phyloP scores from a whole-genome alignment of 1,140 invertebrate genomes.

The Dreissena polymorpha region DNA sequence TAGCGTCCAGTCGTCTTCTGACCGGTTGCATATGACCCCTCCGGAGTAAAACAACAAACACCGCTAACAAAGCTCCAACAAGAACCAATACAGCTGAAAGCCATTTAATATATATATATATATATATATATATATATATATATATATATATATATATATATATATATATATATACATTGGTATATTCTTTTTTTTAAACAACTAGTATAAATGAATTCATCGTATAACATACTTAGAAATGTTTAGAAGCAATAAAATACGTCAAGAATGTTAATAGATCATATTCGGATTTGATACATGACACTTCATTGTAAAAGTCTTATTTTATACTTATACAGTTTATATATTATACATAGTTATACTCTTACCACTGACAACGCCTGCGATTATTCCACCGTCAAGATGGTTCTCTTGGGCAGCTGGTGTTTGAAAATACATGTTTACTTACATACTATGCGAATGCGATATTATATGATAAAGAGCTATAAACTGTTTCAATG shows the following conservation, averaged over 20 bases:
- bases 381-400: conserved; percentile 13
- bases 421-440: conserved; percentile 8
- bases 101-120: not conserved
- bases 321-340: not conserved
- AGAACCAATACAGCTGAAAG: conserved; percentile 27
- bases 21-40: conserved; percentile 43
- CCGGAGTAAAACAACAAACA: conserved; percentile 38
- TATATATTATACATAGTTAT: not conserved
- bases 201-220: not conserved
- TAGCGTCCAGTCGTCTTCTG: conserved; percentile 10
- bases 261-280: no score
- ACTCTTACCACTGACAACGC: conserved; percentile 20
- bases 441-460: not conserved
- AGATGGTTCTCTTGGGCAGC: conserved; percentile 23
- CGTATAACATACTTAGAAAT: not conserved
- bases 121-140: not conserved
- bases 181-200: not conserved
- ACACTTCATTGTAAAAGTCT: not conserved
- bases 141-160: not conserved
- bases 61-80: conserved; percentile 19
- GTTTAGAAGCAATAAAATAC: no score
- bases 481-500: no score
- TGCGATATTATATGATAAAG: no score
- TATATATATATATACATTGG: not conserved
- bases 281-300: not conserved